phyloP scores from a whole-genome alignment of 2,797 vertebrate genomes.

The Phyllotis vaccarum region DNA sequence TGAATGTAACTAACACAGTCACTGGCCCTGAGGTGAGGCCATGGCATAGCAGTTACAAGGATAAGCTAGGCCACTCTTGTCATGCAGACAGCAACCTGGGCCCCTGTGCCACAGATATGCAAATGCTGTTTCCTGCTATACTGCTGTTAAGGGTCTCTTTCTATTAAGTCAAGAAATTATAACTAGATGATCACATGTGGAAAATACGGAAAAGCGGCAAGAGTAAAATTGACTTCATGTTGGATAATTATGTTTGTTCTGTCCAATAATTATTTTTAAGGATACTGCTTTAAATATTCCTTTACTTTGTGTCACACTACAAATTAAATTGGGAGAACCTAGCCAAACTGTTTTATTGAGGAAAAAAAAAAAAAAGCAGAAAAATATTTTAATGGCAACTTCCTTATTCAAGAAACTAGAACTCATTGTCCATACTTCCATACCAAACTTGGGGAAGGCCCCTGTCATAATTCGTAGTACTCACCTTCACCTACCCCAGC shows the following conservation, averaged over 20 bases:
- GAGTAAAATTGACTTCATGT: not conserved
- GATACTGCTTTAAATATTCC: not conserved
- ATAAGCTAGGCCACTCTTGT: not conserved
- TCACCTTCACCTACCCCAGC: not conserved
- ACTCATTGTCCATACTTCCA: not conserved
- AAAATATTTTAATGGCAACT: not conserved
- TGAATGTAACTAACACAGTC: not conserved
- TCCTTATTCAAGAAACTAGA: not conserved
- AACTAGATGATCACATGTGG: rapidly evolving
- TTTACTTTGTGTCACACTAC: not conserved
- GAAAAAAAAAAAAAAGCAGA: not conserved
- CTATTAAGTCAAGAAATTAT: not conserved
- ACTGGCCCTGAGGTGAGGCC: not conserved
- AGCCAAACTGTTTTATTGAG: not conserved
- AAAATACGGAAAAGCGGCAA: not conserved
- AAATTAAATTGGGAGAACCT: not conserved
- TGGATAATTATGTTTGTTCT: not conserved
- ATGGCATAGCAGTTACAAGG: not conserved
- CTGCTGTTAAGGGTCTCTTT: not conserved
- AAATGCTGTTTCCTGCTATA: not conserved
- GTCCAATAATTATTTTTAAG: not conserved
- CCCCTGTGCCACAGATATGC: not conserved
- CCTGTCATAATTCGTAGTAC: too few relatives aligned
- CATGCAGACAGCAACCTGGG: not conserved
- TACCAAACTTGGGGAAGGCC: not conserved